Conservation (phyloP, 2,113 vertebrate species). For the Xiphorhynchus elegans region DNA sequence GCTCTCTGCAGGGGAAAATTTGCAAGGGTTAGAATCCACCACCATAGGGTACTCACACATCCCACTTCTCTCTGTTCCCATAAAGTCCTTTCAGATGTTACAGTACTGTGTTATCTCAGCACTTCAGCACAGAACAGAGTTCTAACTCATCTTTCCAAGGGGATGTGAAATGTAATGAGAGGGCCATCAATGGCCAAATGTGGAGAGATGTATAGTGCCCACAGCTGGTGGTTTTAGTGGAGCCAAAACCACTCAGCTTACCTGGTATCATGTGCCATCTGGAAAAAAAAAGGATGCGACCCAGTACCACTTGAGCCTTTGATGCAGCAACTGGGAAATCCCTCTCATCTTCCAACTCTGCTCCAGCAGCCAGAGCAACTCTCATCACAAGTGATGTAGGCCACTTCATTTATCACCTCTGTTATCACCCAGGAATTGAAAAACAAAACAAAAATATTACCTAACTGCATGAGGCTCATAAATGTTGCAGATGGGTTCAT, state of each 20-base stretch:
- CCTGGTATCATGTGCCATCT: rapidly evolving
- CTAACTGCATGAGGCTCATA: background rate
- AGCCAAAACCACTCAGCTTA: background rate
- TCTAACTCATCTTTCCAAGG: background rate
- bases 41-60: background rate
- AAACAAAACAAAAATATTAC: slow-evolving; percentile 31
- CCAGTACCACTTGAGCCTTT: background rate
- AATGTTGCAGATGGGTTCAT: slow-evolving; percentile 41
- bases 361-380: background rate
- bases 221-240: background rate
- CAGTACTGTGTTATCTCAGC: background rate
- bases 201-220: background rate
- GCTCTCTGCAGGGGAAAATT: background rate
- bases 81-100: rapidly evolving
- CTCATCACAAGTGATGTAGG: background rate
- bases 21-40: background rate
- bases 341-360: background rate
- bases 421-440: slow-evolving; percentile 6
- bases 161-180: background rate
- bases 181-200: no score
- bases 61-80: background rate
- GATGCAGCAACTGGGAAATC: rapidly evolving
- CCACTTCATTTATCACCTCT: background rate
- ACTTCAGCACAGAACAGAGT: background rate
- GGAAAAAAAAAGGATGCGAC: background rate